Evolutionary conservation across 2,888 invertebrate genomes (phyloP), one percentile per base, ranked within the genome.

Genomic region (Drosophila paucipuncta): DNA sequence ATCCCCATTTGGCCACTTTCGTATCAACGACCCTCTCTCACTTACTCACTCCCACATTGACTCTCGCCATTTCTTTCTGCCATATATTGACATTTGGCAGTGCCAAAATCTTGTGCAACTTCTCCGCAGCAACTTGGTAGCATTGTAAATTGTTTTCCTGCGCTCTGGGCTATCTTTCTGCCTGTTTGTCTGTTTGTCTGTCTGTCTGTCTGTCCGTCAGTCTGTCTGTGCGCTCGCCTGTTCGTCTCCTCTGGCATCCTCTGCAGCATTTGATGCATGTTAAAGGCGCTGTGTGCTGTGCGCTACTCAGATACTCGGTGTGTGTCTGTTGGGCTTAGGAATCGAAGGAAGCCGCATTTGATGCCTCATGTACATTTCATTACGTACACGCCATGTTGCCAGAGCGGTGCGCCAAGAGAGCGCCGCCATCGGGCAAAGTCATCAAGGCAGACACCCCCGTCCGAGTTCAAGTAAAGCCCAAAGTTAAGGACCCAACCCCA

Each of bases 141-240:
- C 75, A 86, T 84, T 87, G 84, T 75, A 87, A 89, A 89, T 87
- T 87, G 89, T 89, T 87, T 89, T 82, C 82, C 82, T 85, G 69
- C 73, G 78, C 80, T 57, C 58, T 62, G 13, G 55, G 70, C 67
- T 60, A 35, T 52, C 58, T 49, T 28, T 61, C 67, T 58, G 28
- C 35, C 54, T 30, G 43, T 33, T 50, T 41, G 35, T 58, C 30
- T 28, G 39, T n/a, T 61, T 62, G 43, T 30, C 62, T 22, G 43
- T 30, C 49, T 31, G 50, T 30, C 49, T 50, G 49, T 50, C 53
- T 62, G 58, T 31, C 50, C 33, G 30, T 31, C 43, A 57, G 60
- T 31, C 43, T 35, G 58, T 16, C 16, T 16, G 18, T 39, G 9
- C 4, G 18, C 9, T 9, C 18, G 47, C 4, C 18, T 18, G 13